These are phyloP conservation scores for Ctenodactylus gundi DNA, from an alignment of 2,113 vertebrate species.

Conservation along the genomic window DNA sequence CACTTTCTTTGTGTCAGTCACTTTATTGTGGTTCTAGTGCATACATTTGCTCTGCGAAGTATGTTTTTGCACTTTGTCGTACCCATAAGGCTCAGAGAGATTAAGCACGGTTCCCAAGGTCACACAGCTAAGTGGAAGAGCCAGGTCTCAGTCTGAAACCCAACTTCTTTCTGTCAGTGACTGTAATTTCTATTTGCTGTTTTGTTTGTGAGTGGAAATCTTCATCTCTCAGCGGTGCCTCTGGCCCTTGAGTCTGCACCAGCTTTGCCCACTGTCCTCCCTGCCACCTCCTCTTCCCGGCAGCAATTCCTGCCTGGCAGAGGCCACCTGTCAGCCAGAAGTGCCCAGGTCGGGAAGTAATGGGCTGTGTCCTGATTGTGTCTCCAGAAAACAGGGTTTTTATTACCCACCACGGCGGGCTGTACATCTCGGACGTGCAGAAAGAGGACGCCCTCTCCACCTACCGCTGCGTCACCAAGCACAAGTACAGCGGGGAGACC, in stretches of 20 bases:
- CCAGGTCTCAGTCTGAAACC: background rate
- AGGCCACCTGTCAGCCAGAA: background rate
- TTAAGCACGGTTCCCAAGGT: background rate
- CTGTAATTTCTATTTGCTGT: background rate
- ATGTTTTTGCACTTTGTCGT: background rate
- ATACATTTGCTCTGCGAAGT: background rate
- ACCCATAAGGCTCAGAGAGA: background rate
- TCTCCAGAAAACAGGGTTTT: conserved; percentile 96
- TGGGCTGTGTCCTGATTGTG: conserved; percentile 65
- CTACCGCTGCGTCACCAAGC: conserved; percentile 99
- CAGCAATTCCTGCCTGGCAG: background rate
- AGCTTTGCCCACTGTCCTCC: too few relatives aligned
- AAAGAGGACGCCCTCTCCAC: conserved; percentile 99
- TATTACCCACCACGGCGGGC: conserved; percentile 95
- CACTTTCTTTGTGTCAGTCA: background rate
- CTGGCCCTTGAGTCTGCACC: background rate
- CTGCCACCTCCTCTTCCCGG: background rate
- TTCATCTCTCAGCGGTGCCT: background rate
- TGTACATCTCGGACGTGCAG: conserved; percentile 99
- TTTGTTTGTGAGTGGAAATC: background rate
- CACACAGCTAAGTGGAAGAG: background rate
- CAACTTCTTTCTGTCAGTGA: background rate
- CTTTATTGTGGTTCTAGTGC: background rate
- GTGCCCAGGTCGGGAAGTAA: conserved; percentile 48
- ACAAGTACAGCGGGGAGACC: conserved; percentile 99